These are phyloP conservation scores for Drosophila sulfurigaster DNA, from an alignment of 1,140 invertebrate species.

Conservation along the genomic window DNA sequence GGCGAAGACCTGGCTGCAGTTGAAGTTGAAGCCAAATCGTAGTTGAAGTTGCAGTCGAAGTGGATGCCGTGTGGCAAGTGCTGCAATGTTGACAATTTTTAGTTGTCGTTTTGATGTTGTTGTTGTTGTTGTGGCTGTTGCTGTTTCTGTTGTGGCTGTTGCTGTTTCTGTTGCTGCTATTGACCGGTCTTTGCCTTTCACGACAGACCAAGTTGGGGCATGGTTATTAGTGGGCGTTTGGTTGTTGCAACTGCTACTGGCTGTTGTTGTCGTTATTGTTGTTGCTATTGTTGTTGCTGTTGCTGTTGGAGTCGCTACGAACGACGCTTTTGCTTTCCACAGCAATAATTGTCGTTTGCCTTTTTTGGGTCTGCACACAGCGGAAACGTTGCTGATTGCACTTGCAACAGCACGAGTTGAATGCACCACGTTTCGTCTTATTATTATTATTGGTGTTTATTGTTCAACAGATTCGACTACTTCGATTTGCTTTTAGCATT, in stretches of 20 bases:
- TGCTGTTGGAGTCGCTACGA: conserved; percentile 12
- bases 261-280: conserved; percentile 35
- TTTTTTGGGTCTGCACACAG: conserved; percentile 66
- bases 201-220: conserved; percentile 31
- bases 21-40: conserved; percentile 37
- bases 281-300: conserved; percentile 14
- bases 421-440: conserved; percentile 5
- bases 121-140: conserved; percentile 40
- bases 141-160: conserved; percentile 29
- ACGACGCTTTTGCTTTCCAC: conserved; percentile 56
- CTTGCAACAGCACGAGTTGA: conserved; percentile 30
- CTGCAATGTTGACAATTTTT: conserved; percentile 75
- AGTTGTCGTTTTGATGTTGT: conserved; percentile 27
- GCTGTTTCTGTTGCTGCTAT: conserved; percentile 27
- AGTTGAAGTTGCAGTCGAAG: conserved; percentile 26
- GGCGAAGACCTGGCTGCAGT: conserved; percentile 11
- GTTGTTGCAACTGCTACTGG: not conserved
- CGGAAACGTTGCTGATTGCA: conserved; percentile 62
- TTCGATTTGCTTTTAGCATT: conserved; percentile 37
- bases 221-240: conserved; percentile 61
- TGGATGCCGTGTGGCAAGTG: conserved; percentile 61
- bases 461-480: conserved; percentile 50
- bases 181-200: conserved; percentile 78
- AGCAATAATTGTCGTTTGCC: conserved; percentile 70
- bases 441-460: conserved; percentile 23